Conservation (phyloP, 2,113 vertebrate genomes). For the Pollachius pollachius region DNA sequence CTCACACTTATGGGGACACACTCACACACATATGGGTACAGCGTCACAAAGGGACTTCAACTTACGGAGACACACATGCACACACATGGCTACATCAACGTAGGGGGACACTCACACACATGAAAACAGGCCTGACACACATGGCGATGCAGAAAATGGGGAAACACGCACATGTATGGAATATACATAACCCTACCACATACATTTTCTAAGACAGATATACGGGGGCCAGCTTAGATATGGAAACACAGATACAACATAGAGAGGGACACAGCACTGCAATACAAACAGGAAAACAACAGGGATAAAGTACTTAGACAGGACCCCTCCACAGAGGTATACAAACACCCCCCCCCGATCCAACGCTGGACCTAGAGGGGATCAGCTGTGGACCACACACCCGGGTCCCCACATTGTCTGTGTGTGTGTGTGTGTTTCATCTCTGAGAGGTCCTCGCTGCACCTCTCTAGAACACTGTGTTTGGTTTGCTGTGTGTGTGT, state of each 20-base stretch:
- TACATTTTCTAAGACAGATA: neutral
- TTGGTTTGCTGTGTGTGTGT: neutral
- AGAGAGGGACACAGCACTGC: no score
- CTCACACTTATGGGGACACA: no score
- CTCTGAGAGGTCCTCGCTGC: no score
- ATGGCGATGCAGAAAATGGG: neutral
- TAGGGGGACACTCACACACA: neutral
- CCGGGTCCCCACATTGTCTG: no score
- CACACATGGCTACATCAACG: neutral
- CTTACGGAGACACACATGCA: no score
- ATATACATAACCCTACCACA: no score
- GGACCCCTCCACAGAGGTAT: neutral
- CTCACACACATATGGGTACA: no score
- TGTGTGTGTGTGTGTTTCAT: no score
- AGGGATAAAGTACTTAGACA: no score
- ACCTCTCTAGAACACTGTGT: neutral
- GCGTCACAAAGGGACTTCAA: no score
- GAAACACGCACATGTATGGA: neutral
- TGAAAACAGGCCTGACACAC: neutral
- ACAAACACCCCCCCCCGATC: neutral
- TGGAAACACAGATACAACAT: slow-evolving; percentile 6
- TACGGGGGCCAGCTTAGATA: neutral
- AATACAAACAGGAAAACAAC: neutral
- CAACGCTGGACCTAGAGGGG: neutral
- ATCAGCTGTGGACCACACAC: no score